Percentiles rank a stretch among this genome's conserved stretches.
Conservation (phyloP, 2,113 vertebrate species). For the Sapayoa aenigma region DNA sequence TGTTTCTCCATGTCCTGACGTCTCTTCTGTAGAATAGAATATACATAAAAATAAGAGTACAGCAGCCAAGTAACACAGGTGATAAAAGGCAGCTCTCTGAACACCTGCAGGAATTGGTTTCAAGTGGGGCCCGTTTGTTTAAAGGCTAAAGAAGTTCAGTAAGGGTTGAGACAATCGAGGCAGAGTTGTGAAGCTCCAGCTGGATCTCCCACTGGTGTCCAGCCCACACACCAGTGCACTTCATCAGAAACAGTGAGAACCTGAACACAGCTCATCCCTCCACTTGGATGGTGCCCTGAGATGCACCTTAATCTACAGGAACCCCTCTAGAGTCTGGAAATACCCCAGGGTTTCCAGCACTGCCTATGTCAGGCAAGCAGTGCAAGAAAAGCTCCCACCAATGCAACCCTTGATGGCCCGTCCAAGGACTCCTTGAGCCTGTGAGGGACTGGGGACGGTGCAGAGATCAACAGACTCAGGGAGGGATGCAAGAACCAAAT, state of each 20-base stretch:
- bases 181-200: not conserved
- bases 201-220: not conserved
- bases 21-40: not conserved
- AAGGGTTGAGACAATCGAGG: not conserved
- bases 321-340: accelerated
- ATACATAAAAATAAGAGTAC: not conserved
- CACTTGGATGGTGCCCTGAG: not conserved
- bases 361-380: not conserved
- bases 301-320: accelerated
- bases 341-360: not conserved
- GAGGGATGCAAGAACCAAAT: not conserved
- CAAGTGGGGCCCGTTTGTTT: not conserved
- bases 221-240: not conserved
- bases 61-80: not conserved
- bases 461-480: not conserved
- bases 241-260: accelerated
- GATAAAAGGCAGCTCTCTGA: not conserved
- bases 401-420: not conserved
- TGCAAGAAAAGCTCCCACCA: not conserved
- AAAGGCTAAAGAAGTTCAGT: not conserved
- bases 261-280: not conserved
- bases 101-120: not conserved
- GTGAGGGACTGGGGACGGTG: accelerated
- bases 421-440: not conserved
- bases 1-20: not conserved